Evolutionary conservation across 2,888 invertebrate species (phyloP).

Genomic region (Ichneumoninae sp.): DNA sequence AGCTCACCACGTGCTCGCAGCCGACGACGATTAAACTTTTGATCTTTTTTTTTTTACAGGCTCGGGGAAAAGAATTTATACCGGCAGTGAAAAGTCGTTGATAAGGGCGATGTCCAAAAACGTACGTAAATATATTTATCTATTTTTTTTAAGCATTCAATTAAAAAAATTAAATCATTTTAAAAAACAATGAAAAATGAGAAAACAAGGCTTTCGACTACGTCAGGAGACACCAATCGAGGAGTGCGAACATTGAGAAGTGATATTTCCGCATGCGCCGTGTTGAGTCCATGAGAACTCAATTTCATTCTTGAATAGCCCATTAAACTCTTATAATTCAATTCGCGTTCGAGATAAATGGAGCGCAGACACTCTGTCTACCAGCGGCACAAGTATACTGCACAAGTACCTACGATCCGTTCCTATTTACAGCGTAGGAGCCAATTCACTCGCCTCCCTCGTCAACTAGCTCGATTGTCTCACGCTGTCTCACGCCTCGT

Average conservation of each 20-base stretch:
- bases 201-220: neutral
- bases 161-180: neutral
- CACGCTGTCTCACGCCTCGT: slow-evolving; percentile 64
- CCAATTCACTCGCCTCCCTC: slow-evolving; percentile 62
- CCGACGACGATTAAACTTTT: slow-evolving; percentile 28
- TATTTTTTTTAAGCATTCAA: neutral
- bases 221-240: neutral
- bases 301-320: slow-evolving; percentile 56
- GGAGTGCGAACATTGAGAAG: slow-evolving; percentile 19
- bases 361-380: slow-evolving; percentile 51
- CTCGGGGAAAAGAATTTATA: neutral
- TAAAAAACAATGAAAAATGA: neutral
- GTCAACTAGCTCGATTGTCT: slow-evolving; percentile 64
- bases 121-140: neutral
- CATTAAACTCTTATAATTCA: slow-evolving; percentile 59
- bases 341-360: slow-evolving; percentile 53
- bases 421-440: slow-evolving; percentile 38
- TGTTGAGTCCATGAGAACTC: slow-evolving; percentile 49
- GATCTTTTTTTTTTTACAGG: neutral
- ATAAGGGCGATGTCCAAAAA: neutral
- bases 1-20: slow-evolving; percentile 1
- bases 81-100: neutral
- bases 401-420: slow-evolving; percentile 40
- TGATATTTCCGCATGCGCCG: slow-evolving; percentile 32
- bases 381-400: slow-evolving; percentile 18